Evolutionary conservation across 2,113 vertebrate species (phyloP).

Genomic region (Zeus faber): DNA sequence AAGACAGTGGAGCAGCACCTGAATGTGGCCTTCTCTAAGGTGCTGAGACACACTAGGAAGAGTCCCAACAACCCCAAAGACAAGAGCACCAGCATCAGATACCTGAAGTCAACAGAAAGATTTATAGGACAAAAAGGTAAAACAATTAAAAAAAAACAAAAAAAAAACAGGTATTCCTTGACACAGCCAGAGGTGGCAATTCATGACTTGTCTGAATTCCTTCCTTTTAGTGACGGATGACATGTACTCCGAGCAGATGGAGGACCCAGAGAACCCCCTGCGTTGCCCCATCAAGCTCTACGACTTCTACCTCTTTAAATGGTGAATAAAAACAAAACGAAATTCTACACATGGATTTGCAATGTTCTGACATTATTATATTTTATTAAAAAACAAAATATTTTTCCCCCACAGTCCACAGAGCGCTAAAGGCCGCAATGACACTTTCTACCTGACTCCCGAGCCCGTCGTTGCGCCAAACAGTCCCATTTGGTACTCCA

Average conservation of each 20-base stretch:
- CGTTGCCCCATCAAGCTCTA: conserved; percentile 99
- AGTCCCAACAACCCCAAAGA: conserved; percentile 98
- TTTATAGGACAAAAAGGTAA: conserved; percentile 96
- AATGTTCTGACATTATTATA: too few species aligned
- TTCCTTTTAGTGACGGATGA: conserved; percentile 93
- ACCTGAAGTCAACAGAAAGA: conserved; percentile 89
- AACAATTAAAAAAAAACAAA: too few species aligned
- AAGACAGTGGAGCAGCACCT: conserved; percentile 97
- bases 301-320: conserved; percentile 99
- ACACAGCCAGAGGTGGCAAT: neutral
- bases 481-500: conserved; percentile 99
- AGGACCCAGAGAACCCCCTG: conserved; percentile 96
- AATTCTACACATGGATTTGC: too few species aligned
- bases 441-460: conserved; percentile 98
- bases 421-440: conserved; percentile 98
- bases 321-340: conserved; percentile 73
- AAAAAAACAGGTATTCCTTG: neutral
- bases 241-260: conserved; percentile 98
- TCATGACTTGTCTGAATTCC: neutral
- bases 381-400: too few species aligned
- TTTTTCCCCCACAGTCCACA: conserved; percentile 82
- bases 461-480: conserved; percentile 98
- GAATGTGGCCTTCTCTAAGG: conserved; percentile 98
- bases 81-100: conserved; percentile 98
- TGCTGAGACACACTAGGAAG: conserved; percentile 97